Percentiles rank a stretch among this genome's conserved stretches.
phyloP scores from a whole-genome alignment of 1,140 invertebrate species.

The Tribolium castaneum region DNA sequence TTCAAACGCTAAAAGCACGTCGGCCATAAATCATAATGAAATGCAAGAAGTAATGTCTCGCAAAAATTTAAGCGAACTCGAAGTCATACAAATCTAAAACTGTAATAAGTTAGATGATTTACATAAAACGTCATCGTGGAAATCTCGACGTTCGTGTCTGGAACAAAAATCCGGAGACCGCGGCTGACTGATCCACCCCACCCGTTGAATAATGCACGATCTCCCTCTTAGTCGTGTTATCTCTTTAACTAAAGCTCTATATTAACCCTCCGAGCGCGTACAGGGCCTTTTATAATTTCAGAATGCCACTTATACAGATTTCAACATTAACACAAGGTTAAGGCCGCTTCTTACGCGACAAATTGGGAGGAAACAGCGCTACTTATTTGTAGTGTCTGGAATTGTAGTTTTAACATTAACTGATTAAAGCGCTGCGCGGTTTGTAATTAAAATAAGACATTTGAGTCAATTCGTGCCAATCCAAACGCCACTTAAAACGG shows the following conservation, averaged over 20 bases:
- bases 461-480: not conserved
- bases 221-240: conserved; percentile 51
- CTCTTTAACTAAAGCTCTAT: conserved; percentile 57
- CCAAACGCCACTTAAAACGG: not conserved
- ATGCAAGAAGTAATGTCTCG: conserved; percentile 34
- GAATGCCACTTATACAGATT: conserved; percentile 38
- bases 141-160: conserved; percentile 43
- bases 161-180: conserved; percentile 43
- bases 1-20: conserved; percentile 20
- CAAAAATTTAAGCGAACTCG: conserved; percentile 34
- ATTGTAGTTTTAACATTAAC: not conserved
- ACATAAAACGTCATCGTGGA: conserved; percentile 42
- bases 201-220: conserved; percentile 55
- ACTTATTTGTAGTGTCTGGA: no score
- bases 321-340: not conserved
- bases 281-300: conserved; percentile 45
- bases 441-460: not conserved
- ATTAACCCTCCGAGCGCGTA: conserved; percentile 51
- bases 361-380: no score
- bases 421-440: not conserved
- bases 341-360: no score
- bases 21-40: conserved; percentile 43
- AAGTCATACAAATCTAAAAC: conserved; percentile 42
- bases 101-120: conserved; percentile 45
- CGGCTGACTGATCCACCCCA: conserved; percentile 39